Percentiles rank a stretch among this genome's conserved stretches.
Evolutionary conservation across 2,888 invertebrate genomes (phyloP).

Genomic region (Leptura quadrifasciata): DNA sequence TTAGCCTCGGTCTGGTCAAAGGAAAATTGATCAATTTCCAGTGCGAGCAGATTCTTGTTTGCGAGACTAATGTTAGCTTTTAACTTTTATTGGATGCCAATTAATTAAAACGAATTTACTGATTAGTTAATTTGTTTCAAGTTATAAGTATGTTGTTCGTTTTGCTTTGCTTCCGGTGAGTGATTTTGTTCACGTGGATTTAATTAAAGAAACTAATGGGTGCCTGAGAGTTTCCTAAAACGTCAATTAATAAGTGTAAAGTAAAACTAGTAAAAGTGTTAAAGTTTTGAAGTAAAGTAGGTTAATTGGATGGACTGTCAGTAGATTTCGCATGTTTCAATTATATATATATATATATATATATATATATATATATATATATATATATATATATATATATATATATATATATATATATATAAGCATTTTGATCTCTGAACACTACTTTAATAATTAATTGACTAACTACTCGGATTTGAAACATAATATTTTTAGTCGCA

Average conservation of each 20-base stretch:
- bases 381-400: too few species aligned
- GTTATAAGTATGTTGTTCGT: conserved; percentile 15
- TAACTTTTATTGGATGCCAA: conserved; percentile 11
- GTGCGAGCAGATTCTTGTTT: background rate
- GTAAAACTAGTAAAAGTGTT: too few species aligned
- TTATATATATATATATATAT: too few species aligned
- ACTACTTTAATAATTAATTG: too few species aligned
- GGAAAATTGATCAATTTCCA: conserved; percentile 17
- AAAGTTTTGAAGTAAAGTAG: background rate
- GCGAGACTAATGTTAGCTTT: background rate
- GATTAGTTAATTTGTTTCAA: conserved; percentile 14
- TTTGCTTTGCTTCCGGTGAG: background rate
- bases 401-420: too few species aligned
- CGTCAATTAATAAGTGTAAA: conserved; percentile 2
- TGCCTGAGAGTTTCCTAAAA: background rate
- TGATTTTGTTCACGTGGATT: conserved; percentile 4
- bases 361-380: too few species aligned
- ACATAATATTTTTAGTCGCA: too few species aligned
- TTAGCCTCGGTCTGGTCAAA: conserved; percentile 2
- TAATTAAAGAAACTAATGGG: conserved; percentile 12
- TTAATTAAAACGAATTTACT: conserved; percentile 1
- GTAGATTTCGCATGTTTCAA: too few species aligned
- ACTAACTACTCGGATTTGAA: too few species aligned
- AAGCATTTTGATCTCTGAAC: too few species aligned
- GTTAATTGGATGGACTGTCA: background rate